These are phyloP conservation scores for Camponotus fellah DNA, from an alignment of 2,888 invertebrate species.

Conservation along the genomic window DNA sequence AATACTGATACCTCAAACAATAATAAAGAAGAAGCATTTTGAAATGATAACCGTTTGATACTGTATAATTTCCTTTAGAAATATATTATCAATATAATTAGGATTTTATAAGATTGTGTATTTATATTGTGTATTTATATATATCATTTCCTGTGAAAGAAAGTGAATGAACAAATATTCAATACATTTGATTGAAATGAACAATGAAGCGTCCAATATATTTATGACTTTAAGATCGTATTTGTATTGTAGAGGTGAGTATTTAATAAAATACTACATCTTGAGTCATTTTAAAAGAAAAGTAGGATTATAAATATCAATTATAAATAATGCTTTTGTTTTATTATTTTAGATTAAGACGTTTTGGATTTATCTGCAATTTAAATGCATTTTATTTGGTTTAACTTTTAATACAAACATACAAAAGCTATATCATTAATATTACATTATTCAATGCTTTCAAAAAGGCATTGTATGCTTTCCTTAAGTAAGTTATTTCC, in stretches of 20 bases:
- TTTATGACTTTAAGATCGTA: background rate
- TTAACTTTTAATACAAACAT: background rate
- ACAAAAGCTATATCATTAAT: background rate
- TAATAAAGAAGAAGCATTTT: background rate
- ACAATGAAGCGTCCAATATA: background rate
- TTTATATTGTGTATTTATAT: background rate
- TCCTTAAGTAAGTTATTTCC: slow-evolving; percentile 2
- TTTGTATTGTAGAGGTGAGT: background rate
- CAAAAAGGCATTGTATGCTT: background rate
- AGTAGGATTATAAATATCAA: background rate
- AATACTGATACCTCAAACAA: background rate
- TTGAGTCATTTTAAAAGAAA: background rate
- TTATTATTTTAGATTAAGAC: slow-evolving; percentile 5
- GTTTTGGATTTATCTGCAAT: background rate
- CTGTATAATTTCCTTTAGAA: background rate
- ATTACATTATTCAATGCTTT: background rate
- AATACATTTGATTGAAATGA: background rate
- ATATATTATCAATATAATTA: background rate
- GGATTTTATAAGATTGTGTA: background rate
- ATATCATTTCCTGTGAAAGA: background rate
- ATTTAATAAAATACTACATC: background rate
- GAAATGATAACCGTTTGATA: background rate
- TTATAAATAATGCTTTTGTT: background rate
- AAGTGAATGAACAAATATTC: background rate
- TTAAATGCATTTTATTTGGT: background rate